phyloP scores from a whole-genome alignment of 2,888 invertebrate species.

The Himalopsyche tibetana region DNA sequence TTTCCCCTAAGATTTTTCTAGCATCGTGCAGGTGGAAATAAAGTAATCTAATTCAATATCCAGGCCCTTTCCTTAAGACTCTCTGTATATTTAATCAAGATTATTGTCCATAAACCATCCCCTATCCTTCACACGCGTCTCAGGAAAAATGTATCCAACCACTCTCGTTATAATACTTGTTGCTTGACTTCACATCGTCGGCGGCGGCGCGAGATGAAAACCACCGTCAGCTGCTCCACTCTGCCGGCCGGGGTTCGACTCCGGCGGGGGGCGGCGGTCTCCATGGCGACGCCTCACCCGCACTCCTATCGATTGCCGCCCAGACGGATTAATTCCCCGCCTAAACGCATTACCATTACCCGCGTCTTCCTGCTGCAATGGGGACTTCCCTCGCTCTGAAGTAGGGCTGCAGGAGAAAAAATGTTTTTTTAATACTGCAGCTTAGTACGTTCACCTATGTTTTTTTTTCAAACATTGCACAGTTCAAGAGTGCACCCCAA shows the following conservation, averaged over 20 bases:
- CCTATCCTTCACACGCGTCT: background rate
- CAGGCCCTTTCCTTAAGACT: background rate
- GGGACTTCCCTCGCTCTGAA: background rate
- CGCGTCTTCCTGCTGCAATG: conserved; percentile 36
- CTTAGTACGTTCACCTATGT: background rate
- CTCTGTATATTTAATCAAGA: conserved; percentile 11
- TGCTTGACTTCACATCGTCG: conserved; percentile 44
- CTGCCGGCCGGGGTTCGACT: background rate
- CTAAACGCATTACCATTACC: conserved; percentile 60
- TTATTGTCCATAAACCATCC: conserved; percentile 19
- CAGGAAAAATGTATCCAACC: conserved; percentile 17
- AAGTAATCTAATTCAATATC: too few relatives aligned
- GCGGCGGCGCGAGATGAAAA: background rate
- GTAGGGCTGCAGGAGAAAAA: conserved; percentile 6
- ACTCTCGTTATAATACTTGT: conserved; percentile 43
- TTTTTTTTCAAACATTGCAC: too few relatives aligned
- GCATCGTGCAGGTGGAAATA: too few relatives aligned
- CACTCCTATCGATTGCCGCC: conserved; percentile 62
- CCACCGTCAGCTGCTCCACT: background rate
- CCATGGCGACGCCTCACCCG: conserved; percentile 41
- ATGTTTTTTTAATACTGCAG: background rate
- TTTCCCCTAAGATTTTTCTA: too few relatives aligned
- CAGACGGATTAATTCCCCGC: conserved; percentile 60
- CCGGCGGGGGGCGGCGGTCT: conserved; percentile 13
- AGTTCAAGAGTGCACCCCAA: too few relatives aligned